A percentile compares a stretch with the other conserved stretches of the same genome.
phyloP scores from a whole-genome alignment of 2,888 invertebrate species.

The Hipparchia sbordonii region DNA sequence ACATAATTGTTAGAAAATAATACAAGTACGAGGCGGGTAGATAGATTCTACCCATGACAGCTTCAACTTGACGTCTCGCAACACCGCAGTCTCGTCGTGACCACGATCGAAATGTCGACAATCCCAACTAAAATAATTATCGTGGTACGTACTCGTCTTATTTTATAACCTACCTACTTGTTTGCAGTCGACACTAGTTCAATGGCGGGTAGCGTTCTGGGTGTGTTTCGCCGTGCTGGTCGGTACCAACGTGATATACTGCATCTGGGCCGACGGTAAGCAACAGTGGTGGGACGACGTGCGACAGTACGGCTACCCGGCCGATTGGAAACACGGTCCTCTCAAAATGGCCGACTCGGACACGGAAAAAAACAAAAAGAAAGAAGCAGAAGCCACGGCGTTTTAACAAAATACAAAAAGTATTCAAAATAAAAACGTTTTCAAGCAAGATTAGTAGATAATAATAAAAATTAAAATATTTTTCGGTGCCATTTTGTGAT shows the following conservation, averaged over 20 bases:
- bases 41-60: no score
- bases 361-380: slow-evolving; percentile 68
- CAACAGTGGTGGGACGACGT: slow-evolving; percentile 89
- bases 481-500: slow-evolving; percentile 37
- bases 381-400: slow-evolving; percentile 52
- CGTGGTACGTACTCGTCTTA: no score
- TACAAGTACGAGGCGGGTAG: no score
- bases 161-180: slow-evolving; percentile 8
- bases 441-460: neutral
- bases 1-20: no score
- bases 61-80: no score
- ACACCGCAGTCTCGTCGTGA: no score
- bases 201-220: slow-evolving; percentile 90
- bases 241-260: slow-evolving; percentile 85
- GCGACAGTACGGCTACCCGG: slow-evolving; percentile 74
- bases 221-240: slow-evolving; percentile 86
- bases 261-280: slow-evolving; percentile 86
- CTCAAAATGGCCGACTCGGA: slow-evolving; percentile 60
- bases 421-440: neutral
- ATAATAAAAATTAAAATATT: neutral
- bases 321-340: slow-evolving; percentile 70
- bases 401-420: slow-evolving; percentile 29
- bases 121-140: no score
- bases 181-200: slow-evolving; percentile 81
- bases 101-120: no score